Conservation (phyloP, 2,113 vertebrate species). For the Ochotona princeps region DNA sequence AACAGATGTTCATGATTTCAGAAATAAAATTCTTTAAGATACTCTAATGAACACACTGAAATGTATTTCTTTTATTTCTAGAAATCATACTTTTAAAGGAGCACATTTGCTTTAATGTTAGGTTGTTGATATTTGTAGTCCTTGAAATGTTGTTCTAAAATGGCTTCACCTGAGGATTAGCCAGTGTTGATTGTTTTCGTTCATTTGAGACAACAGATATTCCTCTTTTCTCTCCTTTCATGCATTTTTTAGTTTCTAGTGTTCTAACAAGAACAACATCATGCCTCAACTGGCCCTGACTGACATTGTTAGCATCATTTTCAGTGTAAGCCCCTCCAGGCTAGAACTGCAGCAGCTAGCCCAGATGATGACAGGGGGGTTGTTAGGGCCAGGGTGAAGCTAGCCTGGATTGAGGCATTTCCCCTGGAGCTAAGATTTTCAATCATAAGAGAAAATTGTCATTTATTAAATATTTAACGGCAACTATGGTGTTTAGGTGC, state of each 20-base stretch:
- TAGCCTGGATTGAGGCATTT: conserved; percentile 84
- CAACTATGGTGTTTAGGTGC: conserved; percentile 82
- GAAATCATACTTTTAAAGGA: conserved; percentile 23
- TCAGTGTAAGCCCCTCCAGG: conserved; percentile 85
- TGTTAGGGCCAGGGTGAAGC: conserved; percentile 60
- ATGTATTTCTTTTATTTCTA: conserved; percentile 18
- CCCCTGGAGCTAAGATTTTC: conserved; percentile 87
- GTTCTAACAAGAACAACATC: conserved; percentile 86
- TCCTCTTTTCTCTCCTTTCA: conserved; percentile 63
- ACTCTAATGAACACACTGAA: conserved; percentile 16
- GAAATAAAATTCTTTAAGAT: neutral
- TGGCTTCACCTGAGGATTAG: conserved; percentile 35
- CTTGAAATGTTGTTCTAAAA: conserved; percentile 63
- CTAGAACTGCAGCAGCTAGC: conserved; percentile 83
- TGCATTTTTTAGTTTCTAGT: conserved; percentile 78
- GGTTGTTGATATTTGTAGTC: conserved; percentile 34
- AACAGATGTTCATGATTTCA: neutral
- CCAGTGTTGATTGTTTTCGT: conserved; percentile 51
- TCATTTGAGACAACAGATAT: conserved; percentile 39
- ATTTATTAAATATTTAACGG: conserved; percentile 90
- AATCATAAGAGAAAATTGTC: conserved; percentile 87
- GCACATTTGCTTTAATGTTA: conserved; percentile 43
- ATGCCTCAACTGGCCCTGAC: conserved; percentile 89
- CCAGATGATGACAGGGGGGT: conserved; percentile 77
- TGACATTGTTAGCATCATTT: conserved; percentile 89